Percentiles rank a stretch among this genome's conserved stretches.
Conservation (phyloP, 2,797 vertebrate genomes). For the Trachurus trachurus region DNA sequence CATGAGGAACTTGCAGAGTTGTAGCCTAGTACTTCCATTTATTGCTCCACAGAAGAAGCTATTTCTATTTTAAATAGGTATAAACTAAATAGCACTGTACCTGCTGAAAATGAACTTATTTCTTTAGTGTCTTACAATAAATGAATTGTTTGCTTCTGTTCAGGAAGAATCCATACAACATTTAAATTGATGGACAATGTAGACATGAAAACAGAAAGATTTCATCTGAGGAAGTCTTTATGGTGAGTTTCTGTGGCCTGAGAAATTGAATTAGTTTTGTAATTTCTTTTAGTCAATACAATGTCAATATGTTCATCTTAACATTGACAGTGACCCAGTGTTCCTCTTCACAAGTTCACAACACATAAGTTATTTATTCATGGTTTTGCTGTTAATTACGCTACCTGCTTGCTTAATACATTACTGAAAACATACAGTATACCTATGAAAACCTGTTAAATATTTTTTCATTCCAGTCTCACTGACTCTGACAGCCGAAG, state of each 20-base stretch:
- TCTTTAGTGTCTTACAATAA: no score
- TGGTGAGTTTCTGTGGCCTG: constrained; percentile 78
- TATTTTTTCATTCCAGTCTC: neutral
- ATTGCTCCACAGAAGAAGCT: no score
- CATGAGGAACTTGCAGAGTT: neutral
- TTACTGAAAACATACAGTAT: neutral
- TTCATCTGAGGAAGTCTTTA: constrained; percentile 81
- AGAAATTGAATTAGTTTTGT: neutral
- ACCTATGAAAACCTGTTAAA: neutral
- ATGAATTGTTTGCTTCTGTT: no score
- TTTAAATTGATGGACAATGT: no score
- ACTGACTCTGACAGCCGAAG: neutral
- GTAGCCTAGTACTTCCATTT: no score
- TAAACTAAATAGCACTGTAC: neutral
- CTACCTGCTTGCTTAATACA: neutral
- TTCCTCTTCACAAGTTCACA: neutral
- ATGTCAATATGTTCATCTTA: neutral
- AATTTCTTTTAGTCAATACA: neutral
- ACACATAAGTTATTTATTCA: neutral
- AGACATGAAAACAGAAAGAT: no score
- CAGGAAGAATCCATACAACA: neutral
- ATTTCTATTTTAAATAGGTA: no score
- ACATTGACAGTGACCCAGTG: neutral
- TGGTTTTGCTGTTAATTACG: neutral
- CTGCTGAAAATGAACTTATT: neutral